Conservation (phyloP, 2,797 vertebrate genomes). For the Lepilemur ruficaudatus region DNA sequence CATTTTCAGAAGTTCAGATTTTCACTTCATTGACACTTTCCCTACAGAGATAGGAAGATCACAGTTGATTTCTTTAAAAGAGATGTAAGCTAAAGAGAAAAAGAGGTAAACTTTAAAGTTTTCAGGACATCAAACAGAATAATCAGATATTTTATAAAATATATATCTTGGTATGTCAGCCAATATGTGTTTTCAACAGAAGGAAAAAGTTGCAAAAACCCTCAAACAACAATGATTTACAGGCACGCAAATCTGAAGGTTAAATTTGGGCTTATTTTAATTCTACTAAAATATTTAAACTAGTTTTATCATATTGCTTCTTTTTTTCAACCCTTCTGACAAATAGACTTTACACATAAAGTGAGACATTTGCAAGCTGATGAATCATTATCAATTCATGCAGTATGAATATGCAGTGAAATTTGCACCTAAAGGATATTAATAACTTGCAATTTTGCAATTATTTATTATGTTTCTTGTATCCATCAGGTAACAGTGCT, state of each 20-base stretch:
- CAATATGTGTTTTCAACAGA: conserved; percentile 70
- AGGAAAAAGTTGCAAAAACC: conserved; percentile 62
- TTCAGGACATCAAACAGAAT: conserved; percentile 82
- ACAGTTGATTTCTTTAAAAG: conserved; percentile 59
- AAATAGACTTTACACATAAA: conserved; percentile 73
- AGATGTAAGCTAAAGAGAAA: conserved; percentile 65
- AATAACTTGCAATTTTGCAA: conserved; percentile 61
- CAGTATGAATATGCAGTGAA: conserved; percentile 76
- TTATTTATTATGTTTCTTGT: conserved; percentile 74
- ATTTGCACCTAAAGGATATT: conserved; percentile 68
- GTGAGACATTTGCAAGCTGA: conserved; percentile 53
- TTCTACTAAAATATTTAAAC: conserved; percentile 77
- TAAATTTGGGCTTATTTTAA: conserved; percentile 74
- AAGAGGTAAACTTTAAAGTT: conserved; percentile 71
- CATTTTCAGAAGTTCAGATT: conserved; percentile 59
- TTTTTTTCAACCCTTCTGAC: conserved; percentile 75
- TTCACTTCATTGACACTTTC: conserved; percentile 53
- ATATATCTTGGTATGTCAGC: conserved; percentile 70
- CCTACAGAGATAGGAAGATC: conserved; percentile 41
- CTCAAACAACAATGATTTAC: conserved; percentile 74
- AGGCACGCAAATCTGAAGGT: conserved; percentile 75
- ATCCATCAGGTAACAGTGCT: conserved; percentile 9
- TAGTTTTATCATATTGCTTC: conserved; percentile 68
- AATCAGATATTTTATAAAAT: conserved; percentile 81
- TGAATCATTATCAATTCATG: conserved; percentile 77